Conservation (phyloP, 1,140 invertebrate genomes). For the Pseudoatta argentina region DNA sequence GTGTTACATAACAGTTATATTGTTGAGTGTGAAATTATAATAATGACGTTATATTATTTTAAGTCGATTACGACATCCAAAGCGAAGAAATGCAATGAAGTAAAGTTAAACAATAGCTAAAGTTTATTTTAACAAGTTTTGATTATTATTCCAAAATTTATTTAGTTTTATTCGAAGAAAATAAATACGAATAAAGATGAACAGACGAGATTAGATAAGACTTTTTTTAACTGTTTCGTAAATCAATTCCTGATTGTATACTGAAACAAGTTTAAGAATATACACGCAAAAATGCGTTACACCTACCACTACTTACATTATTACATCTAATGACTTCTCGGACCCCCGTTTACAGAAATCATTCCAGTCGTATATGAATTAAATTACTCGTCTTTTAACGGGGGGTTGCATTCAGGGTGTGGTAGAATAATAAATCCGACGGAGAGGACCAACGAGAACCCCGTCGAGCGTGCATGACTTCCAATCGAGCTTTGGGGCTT, state of each 20-base stretch:
- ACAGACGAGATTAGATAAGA: background rate
- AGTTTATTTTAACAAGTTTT: background rate
- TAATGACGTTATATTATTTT: too few species aligned
- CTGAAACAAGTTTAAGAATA: background rate
- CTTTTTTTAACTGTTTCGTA: background rate
- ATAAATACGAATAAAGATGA: background rate
- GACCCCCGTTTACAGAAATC: constrained; percentile 5
- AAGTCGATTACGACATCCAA: too few species aligned
- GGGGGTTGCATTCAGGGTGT: constrained; percentile 33
- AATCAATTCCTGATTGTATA: background rate
- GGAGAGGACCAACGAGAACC: constrained; percentile 45
- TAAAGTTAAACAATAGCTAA: background rate
- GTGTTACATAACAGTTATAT: too few species aligned
- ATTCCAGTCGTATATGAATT: constrained; percentile 55
- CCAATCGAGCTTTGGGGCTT: constrained; percentile 73
- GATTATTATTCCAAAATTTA: background rate
- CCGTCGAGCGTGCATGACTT: constrained; percentile 73
- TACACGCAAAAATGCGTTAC: background rate
- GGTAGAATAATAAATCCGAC: constrained; percentile 64
- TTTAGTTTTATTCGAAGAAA: background rate
- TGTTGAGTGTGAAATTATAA: too few species aligned
- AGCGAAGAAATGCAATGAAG: too few species aligned
- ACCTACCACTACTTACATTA: constrained; percentile 7
- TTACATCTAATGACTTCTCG: constrained; percentile 19
- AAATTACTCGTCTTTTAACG: constrained; percentile 56